phyloP scores from a whole-genome alignment of 2,113 vertebrate genomes.

The Ictalurus punctatus region DNA sequence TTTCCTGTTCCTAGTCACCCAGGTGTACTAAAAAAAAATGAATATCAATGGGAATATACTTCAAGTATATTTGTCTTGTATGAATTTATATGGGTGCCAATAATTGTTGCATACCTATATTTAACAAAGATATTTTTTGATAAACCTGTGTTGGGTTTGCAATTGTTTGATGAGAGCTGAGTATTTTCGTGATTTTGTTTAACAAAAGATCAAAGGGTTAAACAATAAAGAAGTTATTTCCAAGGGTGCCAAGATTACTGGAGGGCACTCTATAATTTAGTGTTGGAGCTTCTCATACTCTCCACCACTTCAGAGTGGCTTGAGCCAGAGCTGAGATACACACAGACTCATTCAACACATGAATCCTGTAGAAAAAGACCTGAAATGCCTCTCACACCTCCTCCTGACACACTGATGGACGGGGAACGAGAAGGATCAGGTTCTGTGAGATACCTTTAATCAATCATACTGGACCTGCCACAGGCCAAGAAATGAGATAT shows the following conservation, averaged over 20 bases:
- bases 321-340: slow-evolving; percentile 91
- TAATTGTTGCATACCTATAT: too few species aligned
- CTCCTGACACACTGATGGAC: slow-evolving; percentile 89
- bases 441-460: neutral
- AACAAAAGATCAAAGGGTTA: too few species aligned
- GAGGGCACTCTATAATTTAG: neutral
- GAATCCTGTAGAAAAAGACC: slow-evolving; percentile 90
- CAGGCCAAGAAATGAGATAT: neutral
- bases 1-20: too few species aligned
- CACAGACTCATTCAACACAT: slow-evolving; percentile 80
- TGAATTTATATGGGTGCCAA: too few species aligned
- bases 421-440: neutral
- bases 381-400: slow-evolving; percentile 91
- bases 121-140: too few species aligned
- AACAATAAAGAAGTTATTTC: neutral
- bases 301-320: slow-evolving; percentile 85
- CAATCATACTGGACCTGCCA: neutral
- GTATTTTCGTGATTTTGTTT: too few species aligned
- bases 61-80: too few species aligned
- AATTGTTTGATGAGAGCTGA: too few species aligned
- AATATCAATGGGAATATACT: too few species aligned
- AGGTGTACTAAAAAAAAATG: too few species aligned
- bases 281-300: slow-evolving; percentile 65
- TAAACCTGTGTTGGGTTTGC: too few species aligned
- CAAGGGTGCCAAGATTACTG: neutral